Percentiles rank a stretch among this genome's conserved stretches.
Evolutionary conservation across 1,140 invertebrate genomes (phyloP).

Genomic region (Lutraria rhynchaena): DNA sequence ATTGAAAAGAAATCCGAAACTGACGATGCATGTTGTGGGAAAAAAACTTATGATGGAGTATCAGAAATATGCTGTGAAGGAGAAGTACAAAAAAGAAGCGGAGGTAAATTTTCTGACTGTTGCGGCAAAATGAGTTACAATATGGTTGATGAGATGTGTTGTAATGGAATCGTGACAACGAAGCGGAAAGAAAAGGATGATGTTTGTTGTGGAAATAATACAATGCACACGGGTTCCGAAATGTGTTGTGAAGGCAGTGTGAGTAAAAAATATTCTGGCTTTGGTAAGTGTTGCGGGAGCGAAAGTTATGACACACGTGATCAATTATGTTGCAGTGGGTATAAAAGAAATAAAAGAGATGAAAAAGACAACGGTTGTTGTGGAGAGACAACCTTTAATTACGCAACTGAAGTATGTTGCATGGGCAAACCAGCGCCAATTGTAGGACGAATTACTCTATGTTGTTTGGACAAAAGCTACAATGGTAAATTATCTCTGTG

Average conservation of each 20-base stretch:
- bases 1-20: constrained; percentile 6
- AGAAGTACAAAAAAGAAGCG: background rate
- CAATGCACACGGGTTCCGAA: constrained; percentile 12
- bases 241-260: constrained; percentile 30
- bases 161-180: background rate
- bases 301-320: constrained; percentile 10
- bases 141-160: constrained; percentile 16
- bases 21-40: constrained; percentile 39
- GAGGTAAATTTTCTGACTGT: constrained; percentile 12
- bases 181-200: constrained; percentile 9
- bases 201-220: constrained; percentile 7
- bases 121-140: constrained; percentile 25
- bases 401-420: constrained; percentile 33
- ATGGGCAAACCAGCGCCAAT: background rate
- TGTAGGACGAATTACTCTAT: constrained; percentile 3
- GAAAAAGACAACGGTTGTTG: constrained; percentile 18
- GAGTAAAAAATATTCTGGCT: background rate
- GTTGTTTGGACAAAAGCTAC: constrained; percentile 38
- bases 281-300: constrained; percentile 6
- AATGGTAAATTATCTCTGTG: background rate
- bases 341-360: background rate
- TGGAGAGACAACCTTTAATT: constrained; percentile 37
- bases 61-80: constrained; percentile 39
- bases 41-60: constrained; percentile 3
- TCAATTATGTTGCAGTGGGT: constrained; percentile 16